These are phyloP conservation scores for Amphipoea lucens DNA, from an alignment of 2,888 invertebrate genomes.

Conservation along the genomic window DNA sequence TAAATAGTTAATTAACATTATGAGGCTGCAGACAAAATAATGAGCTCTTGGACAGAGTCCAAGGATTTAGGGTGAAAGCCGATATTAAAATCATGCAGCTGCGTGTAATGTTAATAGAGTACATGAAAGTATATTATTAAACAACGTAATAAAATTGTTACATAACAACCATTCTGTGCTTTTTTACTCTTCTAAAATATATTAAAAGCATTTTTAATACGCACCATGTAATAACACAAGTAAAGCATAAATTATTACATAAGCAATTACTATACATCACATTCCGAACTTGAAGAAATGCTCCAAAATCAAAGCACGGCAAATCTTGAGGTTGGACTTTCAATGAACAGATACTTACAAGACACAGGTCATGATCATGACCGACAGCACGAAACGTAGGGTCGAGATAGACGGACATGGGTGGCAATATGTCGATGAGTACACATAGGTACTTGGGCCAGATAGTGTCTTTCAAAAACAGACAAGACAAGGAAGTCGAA, in stretches of 20 bases:
- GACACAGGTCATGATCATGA: too few species aligned
- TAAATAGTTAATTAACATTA: conserved; percentile 20
- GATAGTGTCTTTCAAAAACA: too few species aligned
- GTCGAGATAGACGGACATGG: too few species aligned
- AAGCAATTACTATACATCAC: too few species aligned
- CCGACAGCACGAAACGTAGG: too few species aligned
- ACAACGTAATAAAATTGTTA: neutral
- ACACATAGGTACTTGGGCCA: too few species aligned
- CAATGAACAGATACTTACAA: too few species aligned
- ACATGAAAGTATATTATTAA: neutral
- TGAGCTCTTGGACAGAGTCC: conserved; percentile 48
- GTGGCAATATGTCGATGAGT: too few species aligned
- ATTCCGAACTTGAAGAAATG: too few species aligned
- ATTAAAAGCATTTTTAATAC: neutral
- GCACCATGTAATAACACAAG: neutral
- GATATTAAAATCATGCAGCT: conserved; percentile 46
- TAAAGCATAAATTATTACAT: too few species aligned
- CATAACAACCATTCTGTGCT: neutral
- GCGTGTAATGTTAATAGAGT: conserved; percentile 18
- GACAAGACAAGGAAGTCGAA: neutral
- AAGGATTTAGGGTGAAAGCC: conserved; percentile 39
- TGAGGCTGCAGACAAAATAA: conserved; percentile 30
- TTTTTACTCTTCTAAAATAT: neutral
- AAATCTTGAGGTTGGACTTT: too few species aligned
- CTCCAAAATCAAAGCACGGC: too few species aligned